Percentiles rank a stretch among this genome's conserved stretches.
Conservation (phyloP, 2,113 vertebrate species). For the Pica pica region DNA sequence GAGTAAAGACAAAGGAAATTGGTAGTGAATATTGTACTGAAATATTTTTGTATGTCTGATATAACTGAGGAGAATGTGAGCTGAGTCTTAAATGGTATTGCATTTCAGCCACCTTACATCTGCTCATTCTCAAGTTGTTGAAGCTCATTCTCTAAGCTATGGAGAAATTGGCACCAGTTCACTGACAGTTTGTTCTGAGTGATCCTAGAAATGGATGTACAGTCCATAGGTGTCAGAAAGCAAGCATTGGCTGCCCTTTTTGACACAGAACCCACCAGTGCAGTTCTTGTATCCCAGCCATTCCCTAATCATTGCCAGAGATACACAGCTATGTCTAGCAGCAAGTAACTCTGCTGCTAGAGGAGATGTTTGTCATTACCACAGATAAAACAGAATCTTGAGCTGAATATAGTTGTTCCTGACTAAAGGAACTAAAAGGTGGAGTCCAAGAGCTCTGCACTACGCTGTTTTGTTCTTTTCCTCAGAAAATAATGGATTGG, state of each 20-base stretch:
- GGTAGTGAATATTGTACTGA: neutral
- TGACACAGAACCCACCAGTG: neutral
- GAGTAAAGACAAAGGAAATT: neutral
- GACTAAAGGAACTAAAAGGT: neutral
- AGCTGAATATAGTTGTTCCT: neutral
- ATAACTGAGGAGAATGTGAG: neutral
- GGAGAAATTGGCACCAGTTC: neutral
- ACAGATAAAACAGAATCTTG: neutral
- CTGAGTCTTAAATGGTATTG: neutral
- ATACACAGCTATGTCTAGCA: neutral
- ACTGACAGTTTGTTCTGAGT: neutral
- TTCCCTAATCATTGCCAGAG: neutral
- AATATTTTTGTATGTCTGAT: neutral
- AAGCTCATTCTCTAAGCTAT: neutral
- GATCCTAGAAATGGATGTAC: neutral
- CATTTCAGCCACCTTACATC: neutral
- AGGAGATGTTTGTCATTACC: neutral
- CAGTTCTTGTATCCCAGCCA: neutral
- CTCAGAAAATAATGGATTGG: constrained; percentile 34
- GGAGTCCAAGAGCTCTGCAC: neutral
- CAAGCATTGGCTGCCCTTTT: neutral
- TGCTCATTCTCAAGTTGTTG: neutral
- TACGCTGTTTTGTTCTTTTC: constrained; percentile 2
- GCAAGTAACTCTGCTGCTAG: neutral
- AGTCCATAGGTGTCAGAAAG: neutral